These are phyloP conservation scores for Erebia aethiops DNA, from an alignment of 2,888 invertebrate genomes.

Conservation along the genomic window DNA sequence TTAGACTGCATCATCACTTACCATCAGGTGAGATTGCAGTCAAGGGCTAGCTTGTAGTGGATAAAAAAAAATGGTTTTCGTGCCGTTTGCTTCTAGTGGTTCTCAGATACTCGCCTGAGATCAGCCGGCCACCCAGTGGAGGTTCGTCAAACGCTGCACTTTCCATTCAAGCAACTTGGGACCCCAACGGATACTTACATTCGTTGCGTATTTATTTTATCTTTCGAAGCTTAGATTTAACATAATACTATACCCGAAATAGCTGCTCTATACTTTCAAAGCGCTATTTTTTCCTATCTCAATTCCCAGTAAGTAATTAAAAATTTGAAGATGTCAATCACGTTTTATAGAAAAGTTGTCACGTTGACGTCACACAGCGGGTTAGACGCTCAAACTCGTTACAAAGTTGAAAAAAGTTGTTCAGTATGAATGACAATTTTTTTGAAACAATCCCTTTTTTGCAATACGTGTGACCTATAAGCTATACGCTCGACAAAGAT, in stretches of 20 bases:
- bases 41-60: no score
- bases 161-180: no score
- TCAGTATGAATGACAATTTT: background rate
- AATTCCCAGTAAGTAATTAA: background rate
- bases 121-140: no score
- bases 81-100: no score
- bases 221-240: no score
- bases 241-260: background rate
- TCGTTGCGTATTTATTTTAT: no score
- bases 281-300: background rate
- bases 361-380: background rate
- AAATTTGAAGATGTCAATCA: background rate
- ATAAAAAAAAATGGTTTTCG: no score
- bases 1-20: no score
- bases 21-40: no score
- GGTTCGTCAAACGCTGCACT: no score
- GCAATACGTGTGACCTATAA: background rate
- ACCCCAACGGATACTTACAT: no score
- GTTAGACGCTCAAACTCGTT: constrained; percentile 5
- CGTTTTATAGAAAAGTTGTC: background rate
- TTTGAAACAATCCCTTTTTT: background rate
- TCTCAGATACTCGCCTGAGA: no score
- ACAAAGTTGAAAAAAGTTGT: constrained; percentile 8
- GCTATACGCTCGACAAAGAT: background rate
- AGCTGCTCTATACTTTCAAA: background rate